Evolutionary conservation across 2,797 vertebrate species (phyloP).

Genomic region (Morus bassanus): DNA sequence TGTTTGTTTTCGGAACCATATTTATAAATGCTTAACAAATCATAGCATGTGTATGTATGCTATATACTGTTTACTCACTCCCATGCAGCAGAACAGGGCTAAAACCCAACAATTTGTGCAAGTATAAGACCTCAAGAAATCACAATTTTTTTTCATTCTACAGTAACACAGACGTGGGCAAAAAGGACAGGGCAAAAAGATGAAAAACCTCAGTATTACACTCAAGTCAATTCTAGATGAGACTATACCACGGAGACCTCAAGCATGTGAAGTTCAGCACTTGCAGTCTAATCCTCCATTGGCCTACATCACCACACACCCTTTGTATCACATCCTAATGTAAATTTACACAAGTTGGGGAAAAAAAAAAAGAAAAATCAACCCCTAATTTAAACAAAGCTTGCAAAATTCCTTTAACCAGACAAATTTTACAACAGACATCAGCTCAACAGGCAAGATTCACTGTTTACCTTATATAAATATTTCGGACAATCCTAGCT

Average conservation of each 20-base stretch:
- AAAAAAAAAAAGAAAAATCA: not conserved
- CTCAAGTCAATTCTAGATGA: not conserved
- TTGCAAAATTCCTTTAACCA: not conserved
- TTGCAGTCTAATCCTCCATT: accelerated
- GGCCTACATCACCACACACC: not conserved
- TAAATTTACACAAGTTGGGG: not conserved
- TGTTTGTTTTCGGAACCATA: not conserved
- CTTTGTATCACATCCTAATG: not conserved
- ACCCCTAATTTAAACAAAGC: not conserved
- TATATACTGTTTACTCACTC: not conserved
- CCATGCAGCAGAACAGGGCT: not conserved
- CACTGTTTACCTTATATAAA: not conserved
- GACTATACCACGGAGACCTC: not conserved
- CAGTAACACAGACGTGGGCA: not conserved
- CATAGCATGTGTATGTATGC: accelerated
- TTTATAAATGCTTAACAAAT: not conserved
- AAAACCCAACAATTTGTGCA: not conserved
- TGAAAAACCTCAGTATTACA: not conserved
- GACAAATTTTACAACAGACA: not conserved
- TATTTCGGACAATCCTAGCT: not conserved
- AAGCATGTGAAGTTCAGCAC: not conserved
- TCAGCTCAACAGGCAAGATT: not conserved
- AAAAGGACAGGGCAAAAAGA: not conserved
- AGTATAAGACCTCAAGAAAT: not conserved
- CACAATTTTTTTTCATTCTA: not conserved